Percentiles rank a stretch among this genome's conserved stretches.
These are phyloP conservation scores for Forbesichthys agassizii DNA, from an alignment of 2,113 vertebrate genomes.

Conservation along the genomic window DNA sequence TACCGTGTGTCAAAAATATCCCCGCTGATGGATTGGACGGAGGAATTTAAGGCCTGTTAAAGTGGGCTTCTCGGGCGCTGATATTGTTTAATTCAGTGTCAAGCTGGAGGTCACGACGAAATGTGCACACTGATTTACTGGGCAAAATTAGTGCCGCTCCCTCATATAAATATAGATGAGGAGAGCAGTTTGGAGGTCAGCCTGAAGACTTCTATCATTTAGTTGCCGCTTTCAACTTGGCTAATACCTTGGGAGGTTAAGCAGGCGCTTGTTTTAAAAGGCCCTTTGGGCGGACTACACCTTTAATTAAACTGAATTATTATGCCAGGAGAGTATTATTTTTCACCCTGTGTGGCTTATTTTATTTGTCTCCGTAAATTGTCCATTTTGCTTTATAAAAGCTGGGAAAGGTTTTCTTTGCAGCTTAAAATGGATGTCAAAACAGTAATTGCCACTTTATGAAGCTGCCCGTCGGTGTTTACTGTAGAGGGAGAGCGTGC, in stretches of 20 bases:
- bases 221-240: slow-evolving; percentile 53
- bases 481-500: slow-evolving; percentile 8
- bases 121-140: slow-evolving; percentile 72
- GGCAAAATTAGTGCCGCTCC: slow-evolving; percentile 75
- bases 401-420: slow-evolving; percentile 25
- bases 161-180: slow-evolving; percentile 79
- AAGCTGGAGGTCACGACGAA: slow-evolving; percentile 70
- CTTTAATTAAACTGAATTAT: slow-evolving; percentile 72
- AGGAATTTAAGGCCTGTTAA: slow-evolving; percentile 79
- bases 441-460: slow-evolving; percentile 73
- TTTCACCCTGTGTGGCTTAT: slow-evolving; percentile 29
- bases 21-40: slow-evolving; percentile 76
- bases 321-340: slow-evolving; percentile 52
- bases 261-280: slow-evolving; percentile 29
- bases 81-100: slow-evolving; percentile 80
- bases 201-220: slow-evolving; percentile 57
- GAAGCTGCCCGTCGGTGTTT: slow-evolving; percentile 64
- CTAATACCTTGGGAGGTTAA: slow-evolving; percentile 51
- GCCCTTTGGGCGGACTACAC: slow-evolving; percentile 29
- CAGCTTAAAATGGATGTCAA: slow-evolving; percentile 60
- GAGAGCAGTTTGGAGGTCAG: slow-evolving; percentile 68
- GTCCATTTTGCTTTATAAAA: slow-evolving; percentile 53
- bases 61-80: slow-evolving; percentile 70
- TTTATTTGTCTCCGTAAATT: slow-evolving; percentile 67
- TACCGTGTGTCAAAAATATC: slow-evolving; percentile 77